Base-by-base conservation (phyloP, 2,888 invertebrate genomes). In the Anarsia innoxiella region DNA sequence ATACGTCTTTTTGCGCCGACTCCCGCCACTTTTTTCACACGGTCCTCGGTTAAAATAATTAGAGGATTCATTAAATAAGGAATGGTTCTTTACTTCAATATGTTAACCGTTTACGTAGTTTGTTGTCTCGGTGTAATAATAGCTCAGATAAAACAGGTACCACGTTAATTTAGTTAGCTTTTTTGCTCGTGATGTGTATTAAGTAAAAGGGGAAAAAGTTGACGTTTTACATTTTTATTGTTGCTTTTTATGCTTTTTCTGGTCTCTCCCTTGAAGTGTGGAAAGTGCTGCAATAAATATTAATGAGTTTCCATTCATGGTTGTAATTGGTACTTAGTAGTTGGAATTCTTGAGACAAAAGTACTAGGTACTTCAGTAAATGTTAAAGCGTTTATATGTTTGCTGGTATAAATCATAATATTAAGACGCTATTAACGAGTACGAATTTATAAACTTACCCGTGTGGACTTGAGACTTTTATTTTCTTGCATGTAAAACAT, bases 261-360 rank as follows among this genome's bases (percentile, higher is more conserved):
- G 61, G 61, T 58, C 59, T 60, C 56, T 48, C 50, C 57, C 57
- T 53, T 47, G 44, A 42, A 46, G 54, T 45, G 57, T 64, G 56
- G 56, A 61, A 47, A 44, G 52, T 48, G 55, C 53, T 48, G 46
- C 46, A 51, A 41, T 46, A 56, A 56, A 63, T 71, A 63, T 66
- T 68, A 73, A 74, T 69, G 62, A 51, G 57, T 66, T 58, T 57
- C 69, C 67, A 62, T 68, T 59, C 64, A 66, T 66, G 69, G 56
- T 47, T 53, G 59, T 56, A 68, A 66, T 69, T 49, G 66, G 66
- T 58, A 52, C 59, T 53, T 33, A 8, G 13, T 12, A 10, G 25
- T 9, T 14, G 33, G 4, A 19, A n/a, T n/a, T n/a, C n/a, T n/a
- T n/a, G n/a, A n/a, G n/a, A n/a, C n/a, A n/a, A n/a, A n/a, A n/a